Evolutionary conservation across 2,113 vertebrate species (phyloP).

Genomic region (Dolichallabes microphthalmus): DNA sequence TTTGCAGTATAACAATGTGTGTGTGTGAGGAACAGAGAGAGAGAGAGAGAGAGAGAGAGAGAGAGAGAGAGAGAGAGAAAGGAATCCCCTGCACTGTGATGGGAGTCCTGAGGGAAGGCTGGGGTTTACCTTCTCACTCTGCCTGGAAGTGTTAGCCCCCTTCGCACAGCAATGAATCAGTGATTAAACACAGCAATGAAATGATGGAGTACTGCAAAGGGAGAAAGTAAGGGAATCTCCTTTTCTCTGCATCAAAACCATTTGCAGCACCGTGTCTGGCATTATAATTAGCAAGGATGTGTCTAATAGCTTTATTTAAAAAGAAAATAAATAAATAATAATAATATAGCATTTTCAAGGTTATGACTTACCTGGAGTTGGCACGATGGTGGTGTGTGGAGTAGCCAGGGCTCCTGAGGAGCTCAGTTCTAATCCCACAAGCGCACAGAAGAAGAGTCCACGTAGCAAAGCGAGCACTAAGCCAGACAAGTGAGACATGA

Average conservation of each 20-base stretch:
- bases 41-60: slow-evolving; percentile 4
- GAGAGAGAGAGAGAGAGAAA: slow-evolving; percentile 5
- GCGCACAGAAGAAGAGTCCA: slow-evolving; percentile 80
- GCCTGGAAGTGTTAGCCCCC: not conserved
- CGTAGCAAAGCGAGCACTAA: slow-evolving; percentile 71
- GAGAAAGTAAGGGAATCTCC: not conserved
- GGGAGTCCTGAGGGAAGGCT: slow-evolving; percentile 24
- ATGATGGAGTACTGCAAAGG: not conserved
- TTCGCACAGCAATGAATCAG: not conserved
- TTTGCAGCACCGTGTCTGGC: not conserved
- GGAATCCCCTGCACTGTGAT: slow-evolving; percentile 6
- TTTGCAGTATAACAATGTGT: not conserved
- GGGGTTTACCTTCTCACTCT: slow-evolving; percentile 16
- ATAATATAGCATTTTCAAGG: not conserved
- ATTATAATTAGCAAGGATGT: not conserved
- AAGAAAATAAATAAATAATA: too few species aligned
- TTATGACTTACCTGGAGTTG: slow-evolving; percentile 69
- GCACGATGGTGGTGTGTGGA: slow-evolving; percentile 62
- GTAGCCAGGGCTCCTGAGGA: slow-evolving; percentile 60
- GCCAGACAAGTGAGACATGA: slow-evolving; percentile 72
- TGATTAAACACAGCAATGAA: not conserved
- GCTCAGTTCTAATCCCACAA: slow-evolving; percentile 70
- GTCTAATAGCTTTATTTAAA: not conserved
- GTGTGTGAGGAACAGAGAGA: not conserved
- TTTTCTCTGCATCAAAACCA: not conserved